Evolutionary conservation across 2,113 vertebrate genomes (phyloP).

Genomic region (Calyptommatus sinebrachiatus): DNA sequence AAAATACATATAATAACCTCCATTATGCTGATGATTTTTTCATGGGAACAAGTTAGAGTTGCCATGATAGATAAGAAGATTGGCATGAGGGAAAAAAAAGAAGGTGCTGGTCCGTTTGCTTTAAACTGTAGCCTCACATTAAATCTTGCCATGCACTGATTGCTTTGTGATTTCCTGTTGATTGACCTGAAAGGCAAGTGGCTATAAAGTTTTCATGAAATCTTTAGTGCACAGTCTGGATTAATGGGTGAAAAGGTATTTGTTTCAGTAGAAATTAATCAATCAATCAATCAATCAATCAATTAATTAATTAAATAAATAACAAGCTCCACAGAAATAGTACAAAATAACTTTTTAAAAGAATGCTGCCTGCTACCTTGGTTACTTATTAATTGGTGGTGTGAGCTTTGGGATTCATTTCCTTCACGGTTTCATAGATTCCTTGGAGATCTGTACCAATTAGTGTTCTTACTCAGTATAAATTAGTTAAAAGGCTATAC

Average conservation of each 20-base stretch:
- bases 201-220: conserved; percentile 14
- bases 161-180: conserved; percentile 3
- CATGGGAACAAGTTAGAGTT: background rate
- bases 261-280: background rate
- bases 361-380: conserved; percentile 23
- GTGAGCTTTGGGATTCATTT: conserved; percentile 45
- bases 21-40: background rate
- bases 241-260: conserved; percentile 1
- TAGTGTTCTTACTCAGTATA: conserved; percentile 39
- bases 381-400: conserved; percentile 43
- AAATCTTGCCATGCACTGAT: background rate
- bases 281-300: no score
- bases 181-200: conserved; percentile 14
- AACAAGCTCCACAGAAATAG: background rate
- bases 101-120: background rate
- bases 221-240: conserved; percentile 8
- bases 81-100: background rate
- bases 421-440: conserved; percentile 27
- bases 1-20: no score
- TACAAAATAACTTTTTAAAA: conserved; percentile 26
- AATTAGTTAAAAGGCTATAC: conserved; percentile 27
- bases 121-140: background rate
- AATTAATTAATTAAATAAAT: no score
- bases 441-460: conserved; percentile 34
- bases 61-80: background rate